Percentiles rank a stretch among this genome's conserved stretches.
Conservation (phyloP, 2,797 vertebrate genomes). For the Garrulus glandarius region DNA sequence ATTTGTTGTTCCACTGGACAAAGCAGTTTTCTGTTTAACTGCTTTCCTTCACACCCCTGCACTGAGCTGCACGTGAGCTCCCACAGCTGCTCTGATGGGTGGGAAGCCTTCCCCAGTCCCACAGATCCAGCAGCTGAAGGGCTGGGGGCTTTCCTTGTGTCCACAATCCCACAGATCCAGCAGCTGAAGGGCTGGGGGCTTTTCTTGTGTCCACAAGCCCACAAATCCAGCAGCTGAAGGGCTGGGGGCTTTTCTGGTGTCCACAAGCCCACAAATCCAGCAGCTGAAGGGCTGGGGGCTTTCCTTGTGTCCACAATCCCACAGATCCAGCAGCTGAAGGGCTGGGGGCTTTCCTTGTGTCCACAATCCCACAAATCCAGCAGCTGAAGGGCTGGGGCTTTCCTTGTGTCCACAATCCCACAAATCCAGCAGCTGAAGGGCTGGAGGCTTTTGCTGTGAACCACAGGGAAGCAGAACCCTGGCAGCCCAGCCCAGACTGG, state of each 20-base stretch:
- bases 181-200: background rate
- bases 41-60: background rate
- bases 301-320: accelerated
- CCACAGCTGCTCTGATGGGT: accelerated
- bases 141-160: background rate
- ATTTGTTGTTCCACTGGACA: background rate
- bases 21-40: background rate
- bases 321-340: background rate
- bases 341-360: too few relatives aligned
- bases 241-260: too few relatives aligned
- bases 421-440: too few relatives aligned
- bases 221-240: background rate
- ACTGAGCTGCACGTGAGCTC: accelerated
- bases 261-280: background rate
- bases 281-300: too few relatives aligned
- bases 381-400: background rate
- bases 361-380: accelerated
- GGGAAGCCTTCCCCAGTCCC: background rate
- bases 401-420: background rate
- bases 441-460: background rate
- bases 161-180: too few relatives aligned
- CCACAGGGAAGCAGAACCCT: background rate
- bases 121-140: background rate
- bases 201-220: background rate
- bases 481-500: background rate